Evolutionary conservation across 1,140 invertebrate genomes (phyloP).

Genomic region (Drosophila punjabiensis): DNA sequence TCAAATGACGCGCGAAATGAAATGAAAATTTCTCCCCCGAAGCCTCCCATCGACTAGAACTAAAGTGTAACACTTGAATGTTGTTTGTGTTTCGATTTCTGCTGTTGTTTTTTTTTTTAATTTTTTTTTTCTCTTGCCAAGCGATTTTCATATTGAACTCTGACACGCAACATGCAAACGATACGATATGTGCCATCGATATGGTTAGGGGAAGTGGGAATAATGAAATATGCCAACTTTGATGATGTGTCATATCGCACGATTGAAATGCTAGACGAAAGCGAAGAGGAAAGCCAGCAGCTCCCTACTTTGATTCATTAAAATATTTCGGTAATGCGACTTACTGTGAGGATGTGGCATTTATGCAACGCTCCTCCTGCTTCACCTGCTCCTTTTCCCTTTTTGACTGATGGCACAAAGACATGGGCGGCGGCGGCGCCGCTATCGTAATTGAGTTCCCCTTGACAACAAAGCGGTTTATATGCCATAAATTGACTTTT

Average conservation of each 20-base stretch:
- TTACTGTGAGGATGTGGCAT: background rate
- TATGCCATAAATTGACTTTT: constrained; percentile 76
- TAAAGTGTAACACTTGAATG: constrained; percentile 79
- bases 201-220: constrained; percentile 10
- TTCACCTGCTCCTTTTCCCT: constrained; percentile 1
- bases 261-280: constrained; percentile 70
- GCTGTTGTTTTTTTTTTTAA: constrained; percentile 33
- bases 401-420: constrained; percentile 23
- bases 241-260: constrained; percentile 77
- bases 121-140: background rate
- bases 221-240: constrained; percentile 82
- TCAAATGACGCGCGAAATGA: constrained; percentile 82
- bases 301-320: constrained; percentile 64
- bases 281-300: background rate
- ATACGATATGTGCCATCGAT: constrained; percentile 44
- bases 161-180: constrained; percentile 75
- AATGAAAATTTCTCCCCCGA: constrained; percentile 68
- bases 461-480: constrained; percentile 77
- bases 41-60: constrained; percentile 32
- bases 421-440: constrained; percentile 14
- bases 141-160: constrained; percentile 69
- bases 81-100: constrained; percentile 74
- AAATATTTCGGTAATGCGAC: constrained; percentile 72
- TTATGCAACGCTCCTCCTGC: constrained; percentile 35
- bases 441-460: constrained; percentile 61